Evolutionary conservation across 2,113 vertebrate species (phyloP), one percentile per base, ranked within the genome.

Genomic region (Python bivittatus): DNA sequence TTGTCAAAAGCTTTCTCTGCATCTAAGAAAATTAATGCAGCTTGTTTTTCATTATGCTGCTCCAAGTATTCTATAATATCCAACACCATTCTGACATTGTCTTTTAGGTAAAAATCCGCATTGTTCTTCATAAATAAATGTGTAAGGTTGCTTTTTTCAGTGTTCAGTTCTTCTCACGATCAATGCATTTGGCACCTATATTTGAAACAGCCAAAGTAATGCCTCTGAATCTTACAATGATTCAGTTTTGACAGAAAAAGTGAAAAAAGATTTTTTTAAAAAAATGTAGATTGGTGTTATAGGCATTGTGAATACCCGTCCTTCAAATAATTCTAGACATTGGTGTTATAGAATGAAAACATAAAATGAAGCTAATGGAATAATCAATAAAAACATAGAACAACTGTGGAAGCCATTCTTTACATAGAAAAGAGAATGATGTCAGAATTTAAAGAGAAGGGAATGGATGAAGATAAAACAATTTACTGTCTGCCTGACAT

Each of bases 191-290:
- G 89, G n/a, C 94, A 91, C 72, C 95, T 96, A 90, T 0, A 94
- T 91, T 92, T 92, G 92, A 95, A 97, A 94, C 27, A 92, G 93
- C 61, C 94, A 94, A 92, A 93, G 91, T 88, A 94, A 57, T 94
- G 96, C 94, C 95, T 95, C 9, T 95, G 68, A 92, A 94, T 95
- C 95, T 96, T 95, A 92, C 64, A 93, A 96, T 96, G 95, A 94
- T 95, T 96, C 93, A 95, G 93, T 88, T 95, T 96, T 96, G 94
- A 89, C 93, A 96, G 91, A 96, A 94, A 96, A 94, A 96, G 95
- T 96, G 94, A 88, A 95, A 96, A 92, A 89, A 68, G 6, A 88
- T 58, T 95, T 90, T 94, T 97, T 89, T 94, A 94, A 96, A 88
- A 92, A 83, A 94, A 96, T 93, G 20, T 29, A 92, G 53, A 90